A percentile compares a stretch with the other conserved stretches of the same genome.
Conservation (phyloP, 2,113 vertebrate genomes). For the Tragulus kanchil region DNA sequence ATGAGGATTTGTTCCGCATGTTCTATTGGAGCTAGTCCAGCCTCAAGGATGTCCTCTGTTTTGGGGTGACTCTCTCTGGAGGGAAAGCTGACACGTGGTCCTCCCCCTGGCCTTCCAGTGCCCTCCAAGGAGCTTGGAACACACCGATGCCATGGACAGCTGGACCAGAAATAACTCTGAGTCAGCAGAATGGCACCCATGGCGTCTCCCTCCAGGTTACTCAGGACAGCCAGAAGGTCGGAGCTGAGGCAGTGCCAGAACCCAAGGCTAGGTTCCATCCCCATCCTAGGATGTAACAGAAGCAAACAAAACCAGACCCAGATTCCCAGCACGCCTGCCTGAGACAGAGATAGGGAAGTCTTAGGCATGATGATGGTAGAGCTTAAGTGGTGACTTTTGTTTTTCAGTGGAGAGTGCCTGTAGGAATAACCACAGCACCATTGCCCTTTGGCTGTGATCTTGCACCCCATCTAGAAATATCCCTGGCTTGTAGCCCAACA, state of each 20-base stretch:
- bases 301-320: neutral
- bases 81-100: slow-evolving; percentile 8
- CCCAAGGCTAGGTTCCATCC: neutral
- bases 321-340: neutral
- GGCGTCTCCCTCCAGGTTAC: neutral
- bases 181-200: slow-evolving; percentile 12
- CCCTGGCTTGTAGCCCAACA: neutral
- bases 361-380: neutral
- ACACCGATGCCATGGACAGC: neutral
- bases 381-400: neutral
- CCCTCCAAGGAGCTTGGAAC: neutral
- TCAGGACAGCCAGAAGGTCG: neutral
- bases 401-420: neutral
- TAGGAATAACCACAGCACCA: neutral
- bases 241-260: neutral
- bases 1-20: neutral
- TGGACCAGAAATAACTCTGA: slow-evolving; percentile 52
- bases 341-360: neutral
- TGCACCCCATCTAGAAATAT: neutral
- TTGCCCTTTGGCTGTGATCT: neutral
- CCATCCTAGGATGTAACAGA: neutral
- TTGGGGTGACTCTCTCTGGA: slow-evolving; percentile 36
- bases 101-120: neutral
- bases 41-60: slow-evolving; percentile 6
- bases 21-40: slow-evolving; percentile 42